These are phyloP conservation scores for Psittacula derbiana DNA, from an alignment of 2,797 vertebrate species.

Conservation along the genomic window DNA sequence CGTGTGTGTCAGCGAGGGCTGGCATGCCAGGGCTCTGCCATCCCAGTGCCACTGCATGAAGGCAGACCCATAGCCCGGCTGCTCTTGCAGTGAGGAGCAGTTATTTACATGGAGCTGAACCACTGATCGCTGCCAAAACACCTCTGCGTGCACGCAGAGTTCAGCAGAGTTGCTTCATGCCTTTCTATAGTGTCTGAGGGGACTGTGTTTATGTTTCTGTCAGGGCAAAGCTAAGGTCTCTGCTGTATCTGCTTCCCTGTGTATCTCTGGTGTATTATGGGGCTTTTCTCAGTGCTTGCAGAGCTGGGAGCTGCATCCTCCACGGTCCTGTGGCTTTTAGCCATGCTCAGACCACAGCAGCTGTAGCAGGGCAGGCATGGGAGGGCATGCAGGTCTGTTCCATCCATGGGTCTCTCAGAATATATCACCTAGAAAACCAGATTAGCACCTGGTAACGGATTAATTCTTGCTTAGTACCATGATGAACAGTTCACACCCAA, in stretches of 20 bases:
- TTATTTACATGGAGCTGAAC: not conserved
- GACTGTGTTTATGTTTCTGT: not conserved
- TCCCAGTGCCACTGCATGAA: rapidly evolving
- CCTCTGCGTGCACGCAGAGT: not conserved
- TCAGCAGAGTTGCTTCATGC: not conserved
- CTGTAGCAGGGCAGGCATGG: not conserved
- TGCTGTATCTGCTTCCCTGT: not conserved
- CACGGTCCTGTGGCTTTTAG: not conserved
- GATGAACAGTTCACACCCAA: not conserved
- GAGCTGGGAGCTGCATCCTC: not conserved
- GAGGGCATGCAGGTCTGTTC: not conserved
- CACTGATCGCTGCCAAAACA: not conserved
- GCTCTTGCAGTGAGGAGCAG: not conserved
- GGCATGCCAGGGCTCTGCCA: not conserved
- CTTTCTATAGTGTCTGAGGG: not conserved
- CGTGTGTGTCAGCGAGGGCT: not conserved
- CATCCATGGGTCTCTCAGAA: not conserved
- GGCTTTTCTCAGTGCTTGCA: not conserved
- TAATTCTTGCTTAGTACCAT: not conserved
- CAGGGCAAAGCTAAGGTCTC: not conserved
- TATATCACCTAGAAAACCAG: not conserved
- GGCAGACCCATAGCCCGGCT: not conserved
- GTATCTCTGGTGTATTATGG: not conserved
- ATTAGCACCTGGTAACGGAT: not conserved
- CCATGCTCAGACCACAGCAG: rapidly evolving